Base-by-base conservation (phyloP, 2,888 invertebrate genomes). In the Caenorhabditis angaria region DNA sequence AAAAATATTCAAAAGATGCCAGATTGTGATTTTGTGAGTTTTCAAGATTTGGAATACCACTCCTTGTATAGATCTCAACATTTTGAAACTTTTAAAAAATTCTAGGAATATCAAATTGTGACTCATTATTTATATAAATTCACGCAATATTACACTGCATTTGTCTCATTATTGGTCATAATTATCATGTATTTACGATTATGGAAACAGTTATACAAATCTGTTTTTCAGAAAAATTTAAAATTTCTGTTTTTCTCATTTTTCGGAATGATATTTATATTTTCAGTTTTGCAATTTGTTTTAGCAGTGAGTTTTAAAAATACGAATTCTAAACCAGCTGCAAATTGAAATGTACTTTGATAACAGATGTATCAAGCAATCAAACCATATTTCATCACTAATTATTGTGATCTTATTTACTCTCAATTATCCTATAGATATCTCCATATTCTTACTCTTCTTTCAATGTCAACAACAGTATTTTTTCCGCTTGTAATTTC, bases 351-450 rank as follows among this genome's bases (percentile, higher is more conserved):
- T 41, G 8, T 10, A 18, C n/a, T 41, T 41, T 2, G 18, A 14
- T 41, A 18, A 53, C 62, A 68, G 68, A 59, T 57, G 8, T 63
- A 68, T 29, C 68, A 68, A 14, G 53, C 54, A 14, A 14, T 68
- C 2, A 14, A 59, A 55, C 68, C 68, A 41, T 59, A 59, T 18
- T 62, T 68, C 22, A 58, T 28, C n/a, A 53, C 24, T 3, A 54
- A 57, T 1, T 50, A 55, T 18, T 68, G 68, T 28, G 29, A 29
- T 18, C 20, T 68, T 14, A 62, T 68, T 20, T 29, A 62, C 12
- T 48, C 62, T 10, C 12, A 50, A 14, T 2, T 12, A 10, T 50
- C 62, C 12, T 68, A 62, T 27, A 62, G 53, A 47, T 51, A 10
- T 14, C 53, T 53, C 0, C 62, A 68, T 18, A 12, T 63, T 1